phyloP scores from a whole-genome alignment of 2,888 invertebrate genomes.

The Drosophila pegasa region DNA sequence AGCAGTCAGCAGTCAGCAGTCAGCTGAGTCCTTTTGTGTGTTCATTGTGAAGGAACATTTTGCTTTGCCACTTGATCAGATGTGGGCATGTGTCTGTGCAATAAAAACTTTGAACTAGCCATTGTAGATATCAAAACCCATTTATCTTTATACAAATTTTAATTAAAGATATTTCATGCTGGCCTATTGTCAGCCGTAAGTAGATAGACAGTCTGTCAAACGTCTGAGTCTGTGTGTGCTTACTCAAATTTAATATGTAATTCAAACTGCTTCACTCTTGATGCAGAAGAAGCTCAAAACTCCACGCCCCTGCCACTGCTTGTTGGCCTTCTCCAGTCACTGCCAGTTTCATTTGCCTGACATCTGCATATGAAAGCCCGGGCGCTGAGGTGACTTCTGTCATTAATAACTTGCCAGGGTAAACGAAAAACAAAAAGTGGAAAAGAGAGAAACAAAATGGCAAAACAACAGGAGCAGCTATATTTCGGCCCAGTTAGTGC shows the following conservation, averaged over 20 bases:
- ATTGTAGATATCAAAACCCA: constrained; percentile 70
- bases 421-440: constrained; percentile 22
- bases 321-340: not conserved
- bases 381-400: constrained; percentile 59
- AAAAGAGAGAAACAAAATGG: constrained; percentile 16
- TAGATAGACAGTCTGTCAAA: constrained; percentile 18
- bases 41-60: constrained; percentile 63
- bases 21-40: constrained; percentile 33
- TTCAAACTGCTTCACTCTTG: constrained; percentile 57
- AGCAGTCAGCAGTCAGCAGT: not conserved
- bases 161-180: constrained; percentile 77
- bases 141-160: constrained; percentile 78
- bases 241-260: constrained; percentile 43
- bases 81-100: constrained; percentile 55
- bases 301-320: not conserved
- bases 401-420: constrained; percentile 67
- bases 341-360: constrained; percentile 15
- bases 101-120: constrained; percentile 73
- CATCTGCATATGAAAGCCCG: constrained; percentile 67
- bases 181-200: constrained; percentile 61
- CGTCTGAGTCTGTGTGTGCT: not conserved
- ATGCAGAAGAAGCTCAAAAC: constrained; percentile 60
- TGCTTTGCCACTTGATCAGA: constrained; percentile 56
- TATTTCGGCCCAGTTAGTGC: constrained; percentile 56
- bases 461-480: constrained; percentile 16